Base-by-base conservation (phyloP, 2,797 vertebrate genomes). In the Sebastes jordani region DNA sequence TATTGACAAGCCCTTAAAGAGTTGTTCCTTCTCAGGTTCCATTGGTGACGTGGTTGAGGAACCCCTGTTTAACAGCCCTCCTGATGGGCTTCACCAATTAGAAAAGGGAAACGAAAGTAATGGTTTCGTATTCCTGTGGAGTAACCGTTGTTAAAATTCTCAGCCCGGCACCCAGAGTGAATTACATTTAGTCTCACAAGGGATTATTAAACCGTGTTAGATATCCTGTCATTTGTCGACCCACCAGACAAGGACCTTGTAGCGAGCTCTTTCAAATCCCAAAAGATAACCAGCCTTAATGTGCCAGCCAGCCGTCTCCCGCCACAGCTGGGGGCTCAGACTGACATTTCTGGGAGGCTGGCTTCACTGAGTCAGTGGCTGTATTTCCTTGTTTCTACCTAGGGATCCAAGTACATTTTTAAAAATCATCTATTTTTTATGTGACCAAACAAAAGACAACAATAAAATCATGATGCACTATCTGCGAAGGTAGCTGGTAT, bases 331-430 rank as follows among this genome's bases (percentile, higher is more conserved):
- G 62, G 18, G 83, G 87, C 85, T 34, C 22, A 61, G 5, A 18
- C 55, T 90, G 88, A 89, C 89, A 91, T 92, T 92, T 91, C 72
- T 61, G 7, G 7, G 11, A 80, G 74, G 32, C 38, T 55, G 20
- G 29, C 52, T 60, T 77, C 20, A 29, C 70, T 66, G 66, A 73
- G 49, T 71, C 72, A 65, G 52, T 13, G 5, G 56, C 46, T 82
- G 70, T 20, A 56, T 74, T 74, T 80, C 32, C 36, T 68, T 6
- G 54, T 71, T 80, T 63, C 74, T 13, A 71, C 38, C 20, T 34
- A 6, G 18, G 20, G 80, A 52, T 27, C 25, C 25, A 27, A 27
- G 25, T 27, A 27, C 25, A 27, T 27, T 27, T 27, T 27, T 27
- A 27, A 27, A 25, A 25, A 25, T 52, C 20, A 49, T 71, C 42